These are phyloP conservation scores for Stictocephala bisonia DNA, from an alignment of 2,888 invertebrate species.

Conservation along the genomic window DNA sequence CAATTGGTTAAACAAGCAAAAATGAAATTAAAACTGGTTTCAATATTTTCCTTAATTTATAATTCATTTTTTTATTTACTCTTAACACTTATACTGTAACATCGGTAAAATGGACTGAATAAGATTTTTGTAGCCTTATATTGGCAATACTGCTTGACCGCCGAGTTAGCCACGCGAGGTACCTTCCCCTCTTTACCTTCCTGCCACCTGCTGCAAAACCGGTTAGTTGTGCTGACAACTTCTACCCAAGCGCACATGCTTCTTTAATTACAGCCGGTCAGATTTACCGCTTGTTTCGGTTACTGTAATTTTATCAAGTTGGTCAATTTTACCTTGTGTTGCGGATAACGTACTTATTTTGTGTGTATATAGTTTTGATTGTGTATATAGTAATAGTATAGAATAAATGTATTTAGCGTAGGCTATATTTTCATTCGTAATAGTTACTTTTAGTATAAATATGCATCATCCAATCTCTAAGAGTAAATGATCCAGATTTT, in stretches of 20 bases:
- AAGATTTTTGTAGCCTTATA: not conserved
- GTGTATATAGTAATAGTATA: not conserved
- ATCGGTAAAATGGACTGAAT: too few relatives aligned
- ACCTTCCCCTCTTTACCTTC: not conserved
- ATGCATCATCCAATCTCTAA: too few relatives aligned
- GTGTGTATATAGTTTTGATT: not conserved
- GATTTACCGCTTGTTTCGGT: slow-evolving; percentile 5
- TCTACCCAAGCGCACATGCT: not conserved
- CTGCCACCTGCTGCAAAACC: not conserved
- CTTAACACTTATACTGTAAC: too few relatives aligned
- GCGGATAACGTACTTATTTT: not conserved
- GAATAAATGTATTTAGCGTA: too few relatives aligned
- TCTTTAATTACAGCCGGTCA: not conserved
- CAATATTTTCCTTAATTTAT: too few relatives aligned
- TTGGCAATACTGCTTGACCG: slow-evolving; percentile 7
- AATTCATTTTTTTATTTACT: too few relatives aligned
- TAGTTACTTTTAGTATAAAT: too few relatives aligned
- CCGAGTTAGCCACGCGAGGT: not conserved
- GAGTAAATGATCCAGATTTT: not conserved
- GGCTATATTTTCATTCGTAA: too few relatives aligned
- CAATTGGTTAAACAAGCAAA: too few relatives aligned
- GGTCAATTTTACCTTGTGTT: slow-evolving; percentile 4
- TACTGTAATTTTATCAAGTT: not conserved
- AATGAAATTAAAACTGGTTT: too few relatives aligned
- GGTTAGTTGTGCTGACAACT: not conserved